Conservation (phyloP, 2,888 invertebrate genomes). For the Philhelius pedissequus region DNA sequence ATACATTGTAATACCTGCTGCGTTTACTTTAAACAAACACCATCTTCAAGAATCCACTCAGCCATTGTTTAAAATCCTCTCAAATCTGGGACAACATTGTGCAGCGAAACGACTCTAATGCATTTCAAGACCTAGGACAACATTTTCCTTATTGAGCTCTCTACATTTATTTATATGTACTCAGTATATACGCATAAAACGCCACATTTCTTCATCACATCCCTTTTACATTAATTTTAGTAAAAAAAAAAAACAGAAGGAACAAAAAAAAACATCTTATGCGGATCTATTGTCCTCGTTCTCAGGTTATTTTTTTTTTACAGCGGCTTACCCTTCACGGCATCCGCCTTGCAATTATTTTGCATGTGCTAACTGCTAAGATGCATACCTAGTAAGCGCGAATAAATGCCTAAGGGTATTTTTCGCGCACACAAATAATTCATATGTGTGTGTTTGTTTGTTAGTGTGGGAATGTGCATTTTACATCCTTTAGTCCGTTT, state of each 20-base stretch:
- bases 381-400: constrained; percentile 67
- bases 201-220: constrained; percentile 22
- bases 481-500: constrained; percentile 32
- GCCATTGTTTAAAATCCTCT: constrained; percentile 27
- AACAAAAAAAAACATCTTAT: constrained; percentile 40
- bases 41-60: neutral
- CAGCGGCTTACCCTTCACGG: constrained; percentile 52
- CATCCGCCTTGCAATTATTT: constrained; percentile 65
- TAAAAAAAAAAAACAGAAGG: neutral
- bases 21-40: constrained; percentile 8
- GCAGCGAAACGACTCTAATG: neutral
- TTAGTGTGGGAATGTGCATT: constrained; percentile 8
- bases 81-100: constrained; percentile 15
- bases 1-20: no score
- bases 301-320: neutral
- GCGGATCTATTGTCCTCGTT: constrained; percentile 59
- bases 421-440: constrained; percentile 63
- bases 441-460: neutral
- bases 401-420: constrained; percentile 65
- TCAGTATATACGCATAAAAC: constrained; percentile 24
- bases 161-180: neutral
- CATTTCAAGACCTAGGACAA: constrained; percentile 59
- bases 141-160: constrained; percentile 16
- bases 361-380: constrained; percentile 53
- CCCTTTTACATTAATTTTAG: constrained; percentile 24